Evolutionary conservation across 1,140 invertebrate genomes (phyloP).

Genomic region (Melanaphis sacchari): DNA sequence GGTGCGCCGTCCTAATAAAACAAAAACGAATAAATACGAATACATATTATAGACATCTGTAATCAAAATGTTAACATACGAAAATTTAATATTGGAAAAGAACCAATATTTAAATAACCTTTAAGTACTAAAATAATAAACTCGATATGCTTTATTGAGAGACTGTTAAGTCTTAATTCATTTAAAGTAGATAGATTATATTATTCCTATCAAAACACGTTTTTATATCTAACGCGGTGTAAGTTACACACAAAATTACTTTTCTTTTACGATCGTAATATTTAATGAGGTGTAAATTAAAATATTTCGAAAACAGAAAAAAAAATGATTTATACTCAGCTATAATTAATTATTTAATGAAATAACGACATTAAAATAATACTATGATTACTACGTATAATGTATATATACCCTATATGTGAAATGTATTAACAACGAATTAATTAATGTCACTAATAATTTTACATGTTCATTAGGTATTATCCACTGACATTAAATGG

Average conservation of each 20-base stretch:
- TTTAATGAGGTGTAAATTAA: slow-evolving; percentile 30
- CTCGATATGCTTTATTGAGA: background rate
- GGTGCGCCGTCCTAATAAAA: background rate
- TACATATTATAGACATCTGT: background rate
- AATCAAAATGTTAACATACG: background rate
- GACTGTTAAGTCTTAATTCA: slow-evolving; percentile 2
- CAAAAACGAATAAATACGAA: background rate
- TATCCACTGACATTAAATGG: background rate
- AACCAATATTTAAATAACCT: background rate
- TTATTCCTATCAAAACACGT: slow-evolving; percentile 29
- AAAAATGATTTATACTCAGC: background rate
- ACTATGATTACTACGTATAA: background rate
- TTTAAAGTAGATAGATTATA: background rate
- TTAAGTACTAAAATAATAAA: background rate
- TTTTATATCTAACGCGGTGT: background rate
- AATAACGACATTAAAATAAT: background rate
- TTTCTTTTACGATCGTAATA: slow-evolving; percentile 19
- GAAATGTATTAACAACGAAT: background rate
- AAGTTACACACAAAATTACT: background rate
- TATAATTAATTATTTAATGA: slow-evolving; percentile 33
- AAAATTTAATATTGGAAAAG: background rate
- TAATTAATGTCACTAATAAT: slow-evolving; percentile 15
- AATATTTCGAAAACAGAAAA: background rate
- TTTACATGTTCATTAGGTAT: background rate
- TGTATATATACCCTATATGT: too few relatives aligned